Evolutionary conservation across 2,113 vertebrate species (phyloP).

Genomic region (Drymodes brunneopygia): DNA sequence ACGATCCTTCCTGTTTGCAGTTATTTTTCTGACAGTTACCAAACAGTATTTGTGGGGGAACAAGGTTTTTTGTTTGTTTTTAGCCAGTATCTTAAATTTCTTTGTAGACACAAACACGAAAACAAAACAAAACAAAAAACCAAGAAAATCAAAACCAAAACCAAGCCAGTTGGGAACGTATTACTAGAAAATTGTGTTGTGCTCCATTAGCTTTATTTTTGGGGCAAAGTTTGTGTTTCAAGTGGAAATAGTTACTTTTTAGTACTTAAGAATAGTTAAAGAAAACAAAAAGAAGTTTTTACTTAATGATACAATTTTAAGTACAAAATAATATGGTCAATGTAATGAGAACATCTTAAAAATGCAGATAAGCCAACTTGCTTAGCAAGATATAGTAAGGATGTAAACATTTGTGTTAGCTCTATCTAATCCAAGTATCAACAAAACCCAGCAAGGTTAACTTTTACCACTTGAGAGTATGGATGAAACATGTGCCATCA

Average conservation of each 20-base stretch:
- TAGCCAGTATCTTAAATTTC: neutral
- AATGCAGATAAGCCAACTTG: neutral
- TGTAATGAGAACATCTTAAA: neutral
- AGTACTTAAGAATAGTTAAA: neutral
- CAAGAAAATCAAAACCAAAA: neutral
- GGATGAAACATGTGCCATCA: neutral
- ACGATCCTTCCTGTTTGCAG: neutral
- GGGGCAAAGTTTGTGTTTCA: neutral
- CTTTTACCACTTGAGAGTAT: neutral
- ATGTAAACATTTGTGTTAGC: neutral
- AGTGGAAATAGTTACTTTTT: neutral
- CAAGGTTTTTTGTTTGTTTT: neutral
- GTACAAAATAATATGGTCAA: neutral
- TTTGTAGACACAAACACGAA: neutral
- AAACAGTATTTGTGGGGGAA: neutral
- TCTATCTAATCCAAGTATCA: neutral
- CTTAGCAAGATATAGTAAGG: neutral
- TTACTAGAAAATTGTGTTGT: neutral
- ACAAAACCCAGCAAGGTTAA: neutral
- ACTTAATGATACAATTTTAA: neutral
- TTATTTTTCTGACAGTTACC: neutral
- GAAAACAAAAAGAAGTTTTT: neutral
- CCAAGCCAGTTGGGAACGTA: neutral
- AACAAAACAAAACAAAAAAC: neutral
- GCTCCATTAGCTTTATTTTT: neutral